Evolutionary conservation across 2,113 vertebrate genomes (phyloP).

Genomic region (Abramis brama): DNA sequence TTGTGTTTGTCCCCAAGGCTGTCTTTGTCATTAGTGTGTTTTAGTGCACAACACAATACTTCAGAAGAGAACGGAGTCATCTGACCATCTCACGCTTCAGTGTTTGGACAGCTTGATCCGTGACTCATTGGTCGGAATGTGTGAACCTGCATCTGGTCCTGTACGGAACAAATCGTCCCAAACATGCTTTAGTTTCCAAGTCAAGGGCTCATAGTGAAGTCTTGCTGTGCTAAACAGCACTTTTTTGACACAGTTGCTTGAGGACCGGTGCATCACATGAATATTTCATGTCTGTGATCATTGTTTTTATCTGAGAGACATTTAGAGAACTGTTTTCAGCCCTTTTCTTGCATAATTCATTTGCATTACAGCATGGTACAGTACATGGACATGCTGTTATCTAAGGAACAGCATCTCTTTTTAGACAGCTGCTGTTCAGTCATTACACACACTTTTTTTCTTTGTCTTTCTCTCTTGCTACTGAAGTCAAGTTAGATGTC

Average conservation of each 20-base stretch:
- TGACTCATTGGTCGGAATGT: not conserved
- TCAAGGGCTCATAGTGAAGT: not conserved
- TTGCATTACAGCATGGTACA: not conserved
- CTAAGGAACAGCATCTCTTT: not conserved
- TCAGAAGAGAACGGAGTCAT: not conserved
- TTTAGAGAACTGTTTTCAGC: slow-evolving; percentile 12
- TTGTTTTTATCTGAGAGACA: slow-evolving; percentile 3
- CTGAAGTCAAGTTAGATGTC: too few relatives aligned
- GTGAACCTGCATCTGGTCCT: not conserved
- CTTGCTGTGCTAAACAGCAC: not conserved
- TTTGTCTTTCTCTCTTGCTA: too few relatives aligned
- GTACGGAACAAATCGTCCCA: not conserved
- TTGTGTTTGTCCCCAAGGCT: not conserved
- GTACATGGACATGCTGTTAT: not conserved
- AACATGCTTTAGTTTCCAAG: not conserved
- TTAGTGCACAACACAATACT: not conserved
- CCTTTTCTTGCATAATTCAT: slow-evolving; percentile 38
- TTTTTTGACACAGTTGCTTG: too few relatives aligned
- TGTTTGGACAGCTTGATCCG: slow-evolving; percentile 16
- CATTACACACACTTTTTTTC: too few relatives aligned
- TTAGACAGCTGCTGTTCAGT: not conserved
- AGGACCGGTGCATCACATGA: not conserved
- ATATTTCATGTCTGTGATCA: not conserved
- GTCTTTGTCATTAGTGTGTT: not conserved
- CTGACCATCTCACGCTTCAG: not conserved